Percentiles rank a stretch among this genome's conserved stretches.
These are phyloP conservation scores for Barbus barbus DNA, from an alignment of 2,113 vertebrate species.

Conservation along the genomic window DNA sequence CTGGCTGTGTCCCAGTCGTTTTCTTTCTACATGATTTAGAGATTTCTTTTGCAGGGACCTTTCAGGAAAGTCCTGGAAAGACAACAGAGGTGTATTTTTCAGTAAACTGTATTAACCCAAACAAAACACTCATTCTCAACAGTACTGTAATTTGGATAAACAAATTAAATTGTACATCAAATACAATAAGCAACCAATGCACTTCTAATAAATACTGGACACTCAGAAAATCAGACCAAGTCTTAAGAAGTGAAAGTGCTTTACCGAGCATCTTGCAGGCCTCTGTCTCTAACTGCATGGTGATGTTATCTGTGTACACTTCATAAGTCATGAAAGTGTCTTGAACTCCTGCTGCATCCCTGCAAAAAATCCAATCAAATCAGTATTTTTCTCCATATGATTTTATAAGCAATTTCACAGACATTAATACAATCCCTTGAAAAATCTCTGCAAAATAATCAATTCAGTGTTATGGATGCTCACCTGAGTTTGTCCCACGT, in stretches of 20 bases:
- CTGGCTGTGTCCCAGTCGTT: conserved; percentile 67
- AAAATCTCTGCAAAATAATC: neutral
- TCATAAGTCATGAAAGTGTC: conserved; percentile 79
- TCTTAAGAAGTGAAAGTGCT: neutral
- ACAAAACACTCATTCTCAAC: neutral
- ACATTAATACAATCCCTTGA: neutral
- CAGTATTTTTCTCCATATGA: neutral
- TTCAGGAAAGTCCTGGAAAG: conserved; percentile 62
- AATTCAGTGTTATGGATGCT: neutral
- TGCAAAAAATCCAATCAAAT: conserved; percentile 51
- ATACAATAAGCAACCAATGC: neutral
- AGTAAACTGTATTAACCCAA: too few relatives aligned
- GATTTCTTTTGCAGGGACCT: conserved; percentile 60
- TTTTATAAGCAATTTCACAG: too few relatives aligned
- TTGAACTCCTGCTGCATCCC: conserved; percentile 70
- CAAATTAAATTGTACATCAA: neutral
- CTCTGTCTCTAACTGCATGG: conserved; percentile 73
- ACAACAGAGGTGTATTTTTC: neutral
- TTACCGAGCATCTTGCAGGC: conserved; percentile 78
- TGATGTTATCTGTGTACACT: conserved; percentile 79
- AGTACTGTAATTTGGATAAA: conserved; percentile 61
- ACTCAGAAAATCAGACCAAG: neutral
- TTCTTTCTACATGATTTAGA: conserved; percentile 8
- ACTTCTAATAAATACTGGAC: neutral
- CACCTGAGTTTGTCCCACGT: conserved; percentile 81